phyloP scores from a whole-genome alignment of 1,140 invertebrate genomes.

The Diachasma alloeum region DNA sequence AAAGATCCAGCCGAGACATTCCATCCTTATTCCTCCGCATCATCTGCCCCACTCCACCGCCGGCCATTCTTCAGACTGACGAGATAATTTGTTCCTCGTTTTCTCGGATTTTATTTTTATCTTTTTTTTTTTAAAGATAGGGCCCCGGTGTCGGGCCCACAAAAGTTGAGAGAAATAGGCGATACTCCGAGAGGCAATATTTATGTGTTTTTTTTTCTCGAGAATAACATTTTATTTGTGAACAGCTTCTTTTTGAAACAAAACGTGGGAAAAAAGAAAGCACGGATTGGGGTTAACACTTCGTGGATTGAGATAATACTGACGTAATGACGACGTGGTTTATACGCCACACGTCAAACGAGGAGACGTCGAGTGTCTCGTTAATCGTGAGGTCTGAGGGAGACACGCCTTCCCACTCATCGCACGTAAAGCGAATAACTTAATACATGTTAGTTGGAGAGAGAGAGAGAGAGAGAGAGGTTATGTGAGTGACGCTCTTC shows the following conservation, averaged over 20 bases:
- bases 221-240: not conserved
- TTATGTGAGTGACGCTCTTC: not conserved
- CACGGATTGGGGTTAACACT: not conserved
- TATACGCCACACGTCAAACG: not conserved
- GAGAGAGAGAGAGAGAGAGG: not conserved
- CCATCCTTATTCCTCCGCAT: not conserved
- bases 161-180: not conserved
- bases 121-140: not conserved
- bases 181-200: not conserved
- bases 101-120: constrained; percentile 54
- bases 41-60: constrained; percentile 35
- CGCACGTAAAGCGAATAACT: constrained; percentile 6
- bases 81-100: constrained; percentile 65
- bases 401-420: constrained; percentile 25
- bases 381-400: not conserved
- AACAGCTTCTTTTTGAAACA: not conserved
- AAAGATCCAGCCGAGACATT: not conserved
- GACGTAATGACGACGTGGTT: not conserved
- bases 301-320: not conserved
- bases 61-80: constrained; percentile 47
- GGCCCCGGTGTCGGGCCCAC: not conserved
- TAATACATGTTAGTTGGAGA: not conserved
- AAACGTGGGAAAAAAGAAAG: not conserved
- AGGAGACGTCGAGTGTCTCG: not conserved
- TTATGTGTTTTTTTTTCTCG: not conserved